Conservation (phyloP, 2,113 vertebrate species). For the Cephalopterus ornatus region DNA sequence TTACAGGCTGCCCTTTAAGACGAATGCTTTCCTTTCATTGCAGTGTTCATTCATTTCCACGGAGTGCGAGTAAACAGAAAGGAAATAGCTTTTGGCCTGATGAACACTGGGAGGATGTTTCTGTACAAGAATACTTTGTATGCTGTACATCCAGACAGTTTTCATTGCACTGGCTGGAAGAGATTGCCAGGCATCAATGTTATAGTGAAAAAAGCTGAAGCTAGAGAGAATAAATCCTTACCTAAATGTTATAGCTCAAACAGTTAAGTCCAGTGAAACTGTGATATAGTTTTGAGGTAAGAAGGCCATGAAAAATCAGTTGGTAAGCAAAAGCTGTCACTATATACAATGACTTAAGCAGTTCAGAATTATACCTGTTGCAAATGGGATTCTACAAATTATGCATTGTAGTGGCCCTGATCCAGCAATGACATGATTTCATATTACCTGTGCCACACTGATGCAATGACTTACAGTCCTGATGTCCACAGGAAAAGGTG, state of each 20-base stretch:
- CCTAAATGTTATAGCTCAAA: neutral
- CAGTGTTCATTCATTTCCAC: slow-evolving; percentile 20
- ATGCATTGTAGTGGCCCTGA: neutral
- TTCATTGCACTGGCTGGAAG: slow-evolving; percentile 6
- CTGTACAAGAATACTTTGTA: slow-evolving; percentile 42
- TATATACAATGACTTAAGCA: neutral
- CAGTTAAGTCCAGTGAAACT: neutral
- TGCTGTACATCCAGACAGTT: slow-evolving; percentile 41
- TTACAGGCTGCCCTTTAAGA: neutral
- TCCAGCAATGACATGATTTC: neutral
- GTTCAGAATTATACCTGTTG: neutral
- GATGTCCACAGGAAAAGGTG: neutral
- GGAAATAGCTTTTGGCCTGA: slow-evolving; percentile 48
- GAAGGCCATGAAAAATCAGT: neutral
- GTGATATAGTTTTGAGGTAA: neutral
- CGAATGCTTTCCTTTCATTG: neutral
- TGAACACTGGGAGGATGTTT: slow-evolving; percentile 24
- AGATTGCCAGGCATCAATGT: neutral
- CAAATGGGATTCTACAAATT: neutral
- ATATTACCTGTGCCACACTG: neutral
- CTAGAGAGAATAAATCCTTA: slow-evolving; percentile 13
- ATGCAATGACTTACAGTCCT: neutral
- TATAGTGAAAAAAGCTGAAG: slow-evolving; percentile 33
- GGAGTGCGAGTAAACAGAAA: slow-evolving; percentile 45
- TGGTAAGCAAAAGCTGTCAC: neutral